Conservation (phyloP, 2,888 invertebrate species). For the Fragum sueziense region DNA sequence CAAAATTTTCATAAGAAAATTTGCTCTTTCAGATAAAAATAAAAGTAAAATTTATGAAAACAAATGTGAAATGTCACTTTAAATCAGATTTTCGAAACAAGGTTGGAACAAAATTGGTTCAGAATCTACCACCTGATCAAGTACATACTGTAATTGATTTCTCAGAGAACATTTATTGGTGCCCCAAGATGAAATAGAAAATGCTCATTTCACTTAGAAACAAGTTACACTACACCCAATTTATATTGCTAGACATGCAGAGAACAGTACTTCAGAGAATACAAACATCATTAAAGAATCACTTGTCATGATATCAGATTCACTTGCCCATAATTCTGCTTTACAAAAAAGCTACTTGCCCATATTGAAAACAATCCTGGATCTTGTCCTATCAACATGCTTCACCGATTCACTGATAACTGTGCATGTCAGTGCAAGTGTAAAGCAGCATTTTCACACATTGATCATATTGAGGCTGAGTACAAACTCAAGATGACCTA, state of each 20-base stretch:
- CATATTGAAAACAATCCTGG: slow-evolving; percentile 28
- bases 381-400: slow-evolving; percentile 16
- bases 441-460: slow-evolving; percentile 27
- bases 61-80: no score
- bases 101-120: not conserved
- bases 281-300: not conserved
- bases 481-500: slow-evolving; percentile 24
- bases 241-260: not conserved
- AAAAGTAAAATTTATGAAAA: no score
- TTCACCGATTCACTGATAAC: slow-evolving; percentile 36
- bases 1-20: no score
- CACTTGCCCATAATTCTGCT: not conserved
- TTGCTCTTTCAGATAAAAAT: no score
- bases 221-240: slow-evolving; percentile 1
- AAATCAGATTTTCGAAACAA: not conserved
- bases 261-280: not conserved
- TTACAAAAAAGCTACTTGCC: slow-evolving; percentile 20
- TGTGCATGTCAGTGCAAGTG: slow-evolving; percentile 36
- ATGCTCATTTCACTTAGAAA: not conserved
- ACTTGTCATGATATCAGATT: not conserved
- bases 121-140: not conserved
- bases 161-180: not conserved
- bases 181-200: not conserved
- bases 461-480: not conserved
- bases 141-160: not conserved